A percentile compares a stretch with the other conserved stretches of the same genome.
phyloP scores from a whole-genome alignment of 1,140 invertebrate genomes.

The Drosophila auraria region DNA sequence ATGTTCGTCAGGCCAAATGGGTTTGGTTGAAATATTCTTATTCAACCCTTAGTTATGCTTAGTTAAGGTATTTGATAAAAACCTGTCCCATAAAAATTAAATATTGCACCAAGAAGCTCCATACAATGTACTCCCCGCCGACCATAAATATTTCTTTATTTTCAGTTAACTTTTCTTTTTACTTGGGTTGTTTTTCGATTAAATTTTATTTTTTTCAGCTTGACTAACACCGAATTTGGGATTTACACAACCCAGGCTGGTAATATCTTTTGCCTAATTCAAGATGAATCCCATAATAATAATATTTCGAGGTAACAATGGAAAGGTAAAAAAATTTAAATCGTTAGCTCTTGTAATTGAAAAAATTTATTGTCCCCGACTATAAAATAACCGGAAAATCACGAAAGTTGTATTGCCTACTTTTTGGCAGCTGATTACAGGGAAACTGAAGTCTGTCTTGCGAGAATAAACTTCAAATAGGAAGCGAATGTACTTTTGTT shows the following conservation, averaged over 20 bases:
- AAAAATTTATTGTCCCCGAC: too few relatives aligned
- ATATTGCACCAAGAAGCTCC: not conserved
- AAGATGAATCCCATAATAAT: slow-evolving; percentile 15
- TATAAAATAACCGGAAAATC: too few relatives aligned
- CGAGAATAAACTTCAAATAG: not conserved
- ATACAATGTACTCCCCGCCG: not conserved
- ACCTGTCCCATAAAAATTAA: not conserved
- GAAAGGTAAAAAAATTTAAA: slow-evolving; percentile 6
- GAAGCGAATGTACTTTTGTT: not conserved
- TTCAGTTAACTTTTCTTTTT: not conserved
- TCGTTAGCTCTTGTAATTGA: too few relatives aligned
- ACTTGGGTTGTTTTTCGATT: not conserved
- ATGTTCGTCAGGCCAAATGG: not conserved
- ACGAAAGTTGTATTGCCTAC: not conserved
- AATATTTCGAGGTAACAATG: not conserved
- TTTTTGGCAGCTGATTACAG: not conserved
- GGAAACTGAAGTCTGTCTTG: not conserved
- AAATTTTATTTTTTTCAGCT: not conserved
- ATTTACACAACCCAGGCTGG: not conserved
- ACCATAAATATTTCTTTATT: not conserved
- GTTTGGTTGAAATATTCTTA: not conserved
- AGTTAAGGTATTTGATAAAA: too few relatives aligned
- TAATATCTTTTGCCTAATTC: not conserved
- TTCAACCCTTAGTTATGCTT: too few relatives aligned
- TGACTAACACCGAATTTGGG: not conserved